These are phyloP conservation scores for Trimorus sp. DNA, from an alignment of 2,888 invertebrate species.

Conservation along the genomic window DNA sequence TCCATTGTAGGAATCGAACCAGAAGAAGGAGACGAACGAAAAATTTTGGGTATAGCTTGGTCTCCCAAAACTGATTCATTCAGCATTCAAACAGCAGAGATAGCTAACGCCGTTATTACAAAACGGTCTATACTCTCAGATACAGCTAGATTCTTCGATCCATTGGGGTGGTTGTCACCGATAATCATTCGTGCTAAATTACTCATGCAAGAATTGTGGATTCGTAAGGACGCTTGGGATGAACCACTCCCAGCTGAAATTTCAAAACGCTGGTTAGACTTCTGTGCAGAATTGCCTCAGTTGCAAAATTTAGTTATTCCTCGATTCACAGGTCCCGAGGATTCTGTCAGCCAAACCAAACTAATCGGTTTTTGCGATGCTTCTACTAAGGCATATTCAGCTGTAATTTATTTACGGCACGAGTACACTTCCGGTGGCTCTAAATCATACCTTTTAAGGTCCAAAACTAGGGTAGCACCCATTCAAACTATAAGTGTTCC, in stretches of 20 bases:
- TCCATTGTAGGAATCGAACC: background rate
- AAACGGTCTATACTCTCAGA: slow-evolving; percentile 14
- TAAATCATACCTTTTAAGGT: background rate
- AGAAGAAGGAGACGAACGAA: background rate
- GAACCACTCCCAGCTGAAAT: background rate
- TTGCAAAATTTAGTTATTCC: background rate
- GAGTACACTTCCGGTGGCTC: background rate
- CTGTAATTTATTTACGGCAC: background rate
- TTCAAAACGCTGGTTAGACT: background rate
- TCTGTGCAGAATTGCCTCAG: background rate
- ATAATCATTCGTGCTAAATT: slow-evolving; percentile 34
- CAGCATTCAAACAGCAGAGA: background rate
- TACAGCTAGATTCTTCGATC: slow-evolving; percentile 18
- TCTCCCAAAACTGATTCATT: background rate
- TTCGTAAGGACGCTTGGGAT: slow-evolving; percentile 11
- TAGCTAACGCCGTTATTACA: background rate
- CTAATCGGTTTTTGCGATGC: slow-evolving; percentile 3
- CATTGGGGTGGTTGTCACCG: slow-evolving; percentile 17
- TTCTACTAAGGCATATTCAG: background rate
- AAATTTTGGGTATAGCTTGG: slow-evolving; percentile 14
- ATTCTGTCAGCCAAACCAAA: background rate
- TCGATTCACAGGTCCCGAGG: background rate
- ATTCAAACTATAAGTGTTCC: slow-evolving; percentile 7
- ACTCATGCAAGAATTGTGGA: slow-evolving; percentile 45
- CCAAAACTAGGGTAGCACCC: background rate